A percentile compares a stretch with the other conserved stretches of the same genome.
These are phyloP conservation scores for Channallabes apus DNA, from an alignment of 2,797 vertebrate species.

Conservation along the genomic window DNA sequence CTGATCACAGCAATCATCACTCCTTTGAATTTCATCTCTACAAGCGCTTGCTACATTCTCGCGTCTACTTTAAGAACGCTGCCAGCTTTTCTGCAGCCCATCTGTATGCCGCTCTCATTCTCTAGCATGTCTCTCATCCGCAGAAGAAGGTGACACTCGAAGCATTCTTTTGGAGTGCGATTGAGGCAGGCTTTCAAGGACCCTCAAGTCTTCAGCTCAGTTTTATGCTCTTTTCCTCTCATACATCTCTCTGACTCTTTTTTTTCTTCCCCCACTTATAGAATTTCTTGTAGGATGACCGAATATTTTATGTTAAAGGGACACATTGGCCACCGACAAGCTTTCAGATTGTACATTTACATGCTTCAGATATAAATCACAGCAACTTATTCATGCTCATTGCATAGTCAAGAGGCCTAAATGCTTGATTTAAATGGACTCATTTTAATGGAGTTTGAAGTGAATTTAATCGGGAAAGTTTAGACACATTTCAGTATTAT, in stretches of 20 bases:
- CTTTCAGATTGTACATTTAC: background rate
- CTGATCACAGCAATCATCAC: background rate
- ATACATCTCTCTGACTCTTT: background rate
- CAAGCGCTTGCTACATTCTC: background rate
- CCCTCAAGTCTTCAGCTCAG: constrained; percentile 31
- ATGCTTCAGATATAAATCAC: background rate
- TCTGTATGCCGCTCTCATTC: constrained; percentile 11
- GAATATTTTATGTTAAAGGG: constrained; percentile 7
- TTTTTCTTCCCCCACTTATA: background rate
- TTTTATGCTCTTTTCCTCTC: constrained; percentile 32
- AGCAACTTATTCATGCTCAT: background rate
- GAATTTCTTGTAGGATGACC: constrained; percentile 6
- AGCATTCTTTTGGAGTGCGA: constrained; percentile 62
- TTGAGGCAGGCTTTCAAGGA: constrained; percentile 42
- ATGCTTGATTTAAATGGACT: background rate
- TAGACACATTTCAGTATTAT: background rate
- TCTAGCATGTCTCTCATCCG: constrained; percentile 22
- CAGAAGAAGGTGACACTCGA: constrained; percentile 64
- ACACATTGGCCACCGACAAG: constrained; percentile 10
- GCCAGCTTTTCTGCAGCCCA: constrained; percentile 9
- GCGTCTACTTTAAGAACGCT: background rate
- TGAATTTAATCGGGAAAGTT: constrained; percentile 4
- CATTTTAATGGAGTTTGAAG: constrained; percentile 7
- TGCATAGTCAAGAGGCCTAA: constrained; percentile 1
- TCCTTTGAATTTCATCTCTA: background rate